These are phyloP conservation scores for Acomys russatus DNA, from an alignment of 2,797 vertebrate species.

Conservation along the genomic window DNA sequence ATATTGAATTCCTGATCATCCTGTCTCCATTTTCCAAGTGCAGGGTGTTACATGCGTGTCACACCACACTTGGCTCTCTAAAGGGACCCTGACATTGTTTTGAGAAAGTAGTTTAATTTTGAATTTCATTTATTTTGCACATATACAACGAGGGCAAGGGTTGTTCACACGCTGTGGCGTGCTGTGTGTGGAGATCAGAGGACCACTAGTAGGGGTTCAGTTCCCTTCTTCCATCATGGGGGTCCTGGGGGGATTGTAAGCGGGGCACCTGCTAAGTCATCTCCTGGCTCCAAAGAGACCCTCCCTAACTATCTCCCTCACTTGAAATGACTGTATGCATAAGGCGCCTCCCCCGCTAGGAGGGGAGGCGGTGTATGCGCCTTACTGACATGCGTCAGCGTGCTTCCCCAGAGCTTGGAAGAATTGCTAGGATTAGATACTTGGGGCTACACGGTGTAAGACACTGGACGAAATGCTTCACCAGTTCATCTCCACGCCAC, in stretches of 20 bases:
- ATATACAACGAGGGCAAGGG: too few species aligned
- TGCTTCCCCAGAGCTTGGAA: not conserved
- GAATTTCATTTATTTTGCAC: not conserved
- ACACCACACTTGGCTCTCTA: not conserved
- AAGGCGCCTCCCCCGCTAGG: not conserved
- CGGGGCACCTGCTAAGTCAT: not conserved
- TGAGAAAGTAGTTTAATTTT: not conserved
- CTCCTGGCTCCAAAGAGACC: not conserved
- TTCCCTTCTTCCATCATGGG: too few species aligned
- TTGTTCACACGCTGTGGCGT: too few species aligned
- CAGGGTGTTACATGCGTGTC: not conserved
- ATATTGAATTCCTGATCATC: not conserved
- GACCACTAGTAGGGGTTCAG: not conserved
- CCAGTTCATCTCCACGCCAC: not conserved
- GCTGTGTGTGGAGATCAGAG: not conserved
- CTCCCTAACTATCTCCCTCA: not conserved
- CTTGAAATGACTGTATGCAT: not conserved
- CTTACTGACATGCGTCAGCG: not conserved
- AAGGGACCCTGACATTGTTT: not conserved
- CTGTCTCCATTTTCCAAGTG: not conserved
- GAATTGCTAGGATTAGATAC: not conserved
- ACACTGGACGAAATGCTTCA: not conserved
- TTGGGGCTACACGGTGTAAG: not conserved
- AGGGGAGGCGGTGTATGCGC: not conserved
- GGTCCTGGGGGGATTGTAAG: not conserved